Conservation (phyloP, 2,797 vertebrate species). For the Eulemur rubriventer region DNA sequence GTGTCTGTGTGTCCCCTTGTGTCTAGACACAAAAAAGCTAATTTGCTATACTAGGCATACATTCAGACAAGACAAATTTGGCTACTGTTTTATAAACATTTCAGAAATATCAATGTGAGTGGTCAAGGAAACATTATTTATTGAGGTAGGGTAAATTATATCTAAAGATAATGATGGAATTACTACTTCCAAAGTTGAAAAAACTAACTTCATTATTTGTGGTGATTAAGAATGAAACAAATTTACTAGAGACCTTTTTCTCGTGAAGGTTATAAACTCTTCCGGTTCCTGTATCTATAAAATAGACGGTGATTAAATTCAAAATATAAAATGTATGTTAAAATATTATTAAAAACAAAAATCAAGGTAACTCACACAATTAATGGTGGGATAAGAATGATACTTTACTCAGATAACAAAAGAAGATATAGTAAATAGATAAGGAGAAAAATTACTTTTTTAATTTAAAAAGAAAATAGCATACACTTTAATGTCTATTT, state of each 20-base stretch:
- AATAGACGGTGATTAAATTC: neutral
- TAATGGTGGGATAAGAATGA: neutral
- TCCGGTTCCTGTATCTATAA: neutral
- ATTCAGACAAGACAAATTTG: neutral
- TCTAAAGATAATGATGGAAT: neutral
- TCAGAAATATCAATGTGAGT: neutral
- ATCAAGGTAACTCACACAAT: neutral
- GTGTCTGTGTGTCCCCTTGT: neutral
- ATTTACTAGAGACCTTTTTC: neutral
- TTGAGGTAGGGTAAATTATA: neutral
- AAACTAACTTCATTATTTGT: neutral
- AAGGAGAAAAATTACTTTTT: neutral
- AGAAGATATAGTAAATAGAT: neutral
- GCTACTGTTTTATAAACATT: neutral
- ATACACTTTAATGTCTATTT: neutral
- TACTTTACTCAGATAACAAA: neutral
- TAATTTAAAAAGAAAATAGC: neutral
- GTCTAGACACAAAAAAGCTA: neutral
- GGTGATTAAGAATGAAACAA: neutral
- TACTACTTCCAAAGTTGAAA: neutral
- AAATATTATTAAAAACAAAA: constrained; percentile 31
- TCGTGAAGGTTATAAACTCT: neutral
- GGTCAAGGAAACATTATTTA: neutral
- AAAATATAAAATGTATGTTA: neutral
- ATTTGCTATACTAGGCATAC: neutral